Evolutionary conservation across 2,888 invertebrate genomes (phyloP).

Genomic region (Pinctada fucata): DNA sequence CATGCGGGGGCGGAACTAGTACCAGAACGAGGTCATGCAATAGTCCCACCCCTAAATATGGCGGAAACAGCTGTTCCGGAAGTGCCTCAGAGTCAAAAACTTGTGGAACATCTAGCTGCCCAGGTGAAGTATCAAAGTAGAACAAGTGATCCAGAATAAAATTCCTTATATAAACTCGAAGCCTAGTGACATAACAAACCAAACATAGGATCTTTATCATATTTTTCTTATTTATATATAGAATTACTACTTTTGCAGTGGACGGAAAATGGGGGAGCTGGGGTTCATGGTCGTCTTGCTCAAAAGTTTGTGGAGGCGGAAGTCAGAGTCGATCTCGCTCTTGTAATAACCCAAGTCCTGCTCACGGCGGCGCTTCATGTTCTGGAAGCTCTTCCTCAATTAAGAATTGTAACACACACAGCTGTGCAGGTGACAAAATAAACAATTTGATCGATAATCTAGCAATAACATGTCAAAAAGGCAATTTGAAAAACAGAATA

Average conservation of each 20-base stretch:
- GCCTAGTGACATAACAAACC: not conserved
- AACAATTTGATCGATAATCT: constrained; percentile 18
- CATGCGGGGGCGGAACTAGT: constrained; percentile 15
- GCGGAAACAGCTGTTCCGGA: constrained; percentile 18
- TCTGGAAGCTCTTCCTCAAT: constrained; percentile 25
- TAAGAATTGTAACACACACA: constrained; percentile 26
- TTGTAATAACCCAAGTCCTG: constrained; percentile 37
- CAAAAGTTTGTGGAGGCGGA: constrained; percentile 56
- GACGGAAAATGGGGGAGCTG: constrained; percentile 62
- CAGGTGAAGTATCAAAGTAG: not conserved
- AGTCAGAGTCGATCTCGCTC: constrained; percentile 50
- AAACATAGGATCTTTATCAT: not conserved
- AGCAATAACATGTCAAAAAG: too few relatives aligned
- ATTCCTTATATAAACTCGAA: not conserved
- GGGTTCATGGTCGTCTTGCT: constrained; percentile 61
- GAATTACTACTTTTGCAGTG: constrained; percentile 48
- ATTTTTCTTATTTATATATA: not conserved
- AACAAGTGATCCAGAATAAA: not conserved
- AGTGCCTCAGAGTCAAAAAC: not conserved
- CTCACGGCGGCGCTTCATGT: constrained; percentile 40
- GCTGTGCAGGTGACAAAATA: not conserved
- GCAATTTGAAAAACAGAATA: too few relatives aligned
- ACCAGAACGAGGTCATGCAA: constrained; percentile 16
- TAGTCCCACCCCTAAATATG: constrained; percentile 16
- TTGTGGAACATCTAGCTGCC: constrained; percentile 30